Evolutionary conservation across 2,888 invertebrate species (phyloP), one percentile per base, ranked within the genome.

Genomic region (Drosophila quinaria): DNA sequence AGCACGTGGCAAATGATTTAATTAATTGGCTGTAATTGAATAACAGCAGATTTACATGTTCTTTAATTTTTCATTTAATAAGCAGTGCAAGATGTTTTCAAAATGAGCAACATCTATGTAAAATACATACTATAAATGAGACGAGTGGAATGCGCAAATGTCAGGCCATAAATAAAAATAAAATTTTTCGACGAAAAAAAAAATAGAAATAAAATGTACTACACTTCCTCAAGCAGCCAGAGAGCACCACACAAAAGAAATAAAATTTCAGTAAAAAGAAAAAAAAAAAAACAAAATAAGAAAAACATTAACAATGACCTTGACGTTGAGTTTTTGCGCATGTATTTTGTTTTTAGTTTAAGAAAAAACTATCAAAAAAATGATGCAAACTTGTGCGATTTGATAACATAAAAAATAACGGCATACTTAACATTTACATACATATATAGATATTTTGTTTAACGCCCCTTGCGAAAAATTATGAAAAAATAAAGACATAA

Each of bases 91-190:
- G 66, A 81, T 77, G 58, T 64, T 56, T 74, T 54, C 41, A 58
- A 72, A 66, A 59, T 78, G 67, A 75, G 69, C 71, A 60, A 74
- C 31, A 54, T 31, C 44, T 55, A 55, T 29, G 22, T 52, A 19
- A 49, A 46, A 8, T 47, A 50, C 25, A 56, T 35, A 68, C 31
- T 33, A 63, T 33, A 58, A 44, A 44, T 78, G 59, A 52, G 62
- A 63, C 59, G 58, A 63, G 74, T 78, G 75, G 89, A 89, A 89
- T 86, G 85, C 75, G 73, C 85, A 86, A 86, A 89, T 86, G 89
- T 84, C 80, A 74, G 69, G 80, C 80, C 87, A 86, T 86, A 86
- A 89, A 86, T 86, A 89, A 86, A 73, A 71, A 58, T 42, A 47
- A 70, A 25, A 35, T 59, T 44, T 59, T 79, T 74, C 22, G 65